A percentile compares a stretch with the other conserved stretches of the same genome.
These are phyloP conservation scores for Saturnia pavonia DNA, from an alignment of 2,888 invertebrate species.

Conservation along the genomic window DNA sequence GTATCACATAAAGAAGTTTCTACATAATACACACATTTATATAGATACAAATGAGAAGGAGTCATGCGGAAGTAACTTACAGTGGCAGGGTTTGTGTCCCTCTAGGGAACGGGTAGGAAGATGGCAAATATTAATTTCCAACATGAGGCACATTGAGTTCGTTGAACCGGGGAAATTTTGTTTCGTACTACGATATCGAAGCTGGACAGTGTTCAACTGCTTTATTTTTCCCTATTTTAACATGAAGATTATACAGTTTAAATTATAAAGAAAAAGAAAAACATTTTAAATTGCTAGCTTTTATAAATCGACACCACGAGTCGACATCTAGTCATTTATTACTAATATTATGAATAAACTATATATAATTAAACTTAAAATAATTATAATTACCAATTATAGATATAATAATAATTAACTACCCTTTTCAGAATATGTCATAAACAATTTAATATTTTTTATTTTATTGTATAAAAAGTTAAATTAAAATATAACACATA, in stretches of 20 bases:
- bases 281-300: neutral
- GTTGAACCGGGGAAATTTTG: slow-evolving; percentile 70
- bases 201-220: neutral
- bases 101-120: slow-evolving; percentile 68
- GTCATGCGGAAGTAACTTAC: slow-evolving; percentile 67
- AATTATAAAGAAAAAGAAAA: no score
- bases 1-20: neutral
- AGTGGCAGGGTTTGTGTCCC: slow-evolving; percentile 63
- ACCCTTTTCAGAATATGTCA: no score
- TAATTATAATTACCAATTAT: no score
- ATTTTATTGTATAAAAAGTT: neutral
- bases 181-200: neutral
- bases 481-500: neutral
- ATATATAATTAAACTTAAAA: no score
- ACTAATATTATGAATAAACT: no score
- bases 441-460: no score
- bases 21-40: neutral
- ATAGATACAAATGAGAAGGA: slow-evolving; percentile 29
- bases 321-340: no score
- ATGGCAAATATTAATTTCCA: slow-evolving; percentile 76
- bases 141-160: slow-evolving; percentile 67
- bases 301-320: neutral
- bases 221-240: neutral
- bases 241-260: neutral
- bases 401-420: no score